Percentiles rank a stretch among this genome's conserved stretches.
phyloP scores from a whole-genome alignment of 2,797 vertebrate genomes.

The Dendrocincla tyrannina region DNA sequence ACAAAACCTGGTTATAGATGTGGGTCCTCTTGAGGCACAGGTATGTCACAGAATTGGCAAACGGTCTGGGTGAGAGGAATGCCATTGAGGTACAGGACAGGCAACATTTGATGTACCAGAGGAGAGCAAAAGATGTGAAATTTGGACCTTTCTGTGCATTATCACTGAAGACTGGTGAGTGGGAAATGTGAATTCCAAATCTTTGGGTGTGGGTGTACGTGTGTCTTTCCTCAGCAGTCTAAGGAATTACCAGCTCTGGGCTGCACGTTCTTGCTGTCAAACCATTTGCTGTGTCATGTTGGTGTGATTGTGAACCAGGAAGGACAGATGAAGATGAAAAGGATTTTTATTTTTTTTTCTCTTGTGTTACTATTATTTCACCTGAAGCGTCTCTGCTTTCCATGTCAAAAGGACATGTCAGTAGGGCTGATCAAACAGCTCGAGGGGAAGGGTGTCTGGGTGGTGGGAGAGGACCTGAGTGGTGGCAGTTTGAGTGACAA shows the following conservation, averaged over 20 bases:
- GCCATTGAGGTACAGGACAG: neutral
- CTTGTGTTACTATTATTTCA: neutral
- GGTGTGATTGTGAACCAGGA: neutral
- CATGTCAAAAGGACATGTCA: neutral
- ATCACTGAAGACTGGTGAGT: neutral
- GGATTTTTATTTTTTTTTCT: neutral
- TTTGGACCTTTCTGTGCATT: neutral
- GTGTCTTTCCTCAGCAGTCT: neutral
- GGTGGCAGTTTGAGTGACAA: neutral
- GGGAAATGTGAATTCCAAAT: neutral
- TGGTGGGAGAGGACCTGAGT: neutral
- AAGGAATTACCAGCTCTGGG: neutral
- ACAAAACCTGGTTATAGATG: neutral
- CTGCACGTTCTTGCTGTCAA: neutral
- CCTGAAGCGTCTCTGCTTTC: neutral
- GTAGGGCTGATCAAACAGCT: neutral
- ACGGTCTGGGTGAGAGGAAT: neutral
- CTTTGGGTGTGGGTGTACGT: neutral
- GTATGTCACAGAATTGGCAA: neutral
- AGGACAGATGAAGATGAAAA: neutral
- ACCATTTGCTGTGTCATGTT: neutral
- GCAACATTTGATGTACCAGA: neutral
- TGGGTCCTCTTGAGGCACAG: neutral
- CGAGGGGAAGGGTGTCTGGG: neutral
- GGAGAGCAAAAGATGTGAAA: neutral